phyloP scores from a whole-genome alignment of 2,113 vertebrate genomes.

The Oreotrochilus melanogaster region DNA sequence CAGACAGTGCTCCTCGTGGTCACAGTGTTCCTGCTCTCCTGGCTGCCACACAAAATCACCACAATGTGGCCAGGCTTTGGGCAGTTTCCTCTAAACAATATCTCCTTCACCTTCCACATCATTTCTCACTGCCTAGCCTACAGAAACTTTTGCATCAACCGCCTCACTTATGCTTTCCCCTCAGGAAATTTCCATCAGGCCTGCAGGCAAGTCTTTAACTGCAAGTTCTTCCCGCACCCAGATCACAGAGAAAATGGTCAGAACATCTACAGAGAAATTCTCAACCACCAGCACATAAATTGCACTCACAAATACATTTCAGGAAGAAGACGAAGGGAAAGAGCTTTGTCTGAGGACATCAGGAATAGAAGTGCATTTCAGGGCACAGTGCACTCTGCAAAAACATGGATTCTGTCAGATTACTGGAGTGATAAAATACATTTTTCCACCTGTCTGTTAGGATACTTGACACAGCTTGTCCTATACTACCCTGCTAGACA shows the following conservation, averaged over 20 bases:
- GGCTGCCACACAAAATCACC: constrained; percentile 88
- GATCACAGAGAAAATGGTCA: constrained; percentile 64
- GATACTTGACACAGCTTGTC: neutral
- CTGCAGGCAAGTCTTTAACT: constrained; percentile 78
- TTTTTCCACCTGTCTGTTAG: neutral
- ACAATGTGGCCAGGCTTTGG: constrained; percentile 88
- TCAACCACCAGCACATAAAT: constrained; percentile 73
- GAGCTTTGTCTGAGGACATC: neutral
- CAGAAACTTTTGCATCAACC: constrained; percentile 86
- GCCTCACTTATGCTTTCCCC: constrained; percentile 86
- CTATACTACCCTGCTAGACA: neutral
- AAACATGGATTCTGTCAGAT: neutral
- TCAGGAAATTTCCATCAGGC: constrained; percentile 86
- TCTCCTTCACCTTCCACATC: constrained; percentile 84
- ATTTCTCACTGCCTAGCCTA: constrained; percentile 85
- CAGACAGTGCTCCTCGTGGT: constrained; percentile 85
- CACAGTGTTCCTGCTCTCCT: constrained; percentile 82
- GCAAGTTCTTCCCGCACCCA: constrained; percentile 45
- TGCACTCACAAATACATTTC: neutral
- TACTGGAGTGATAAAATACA: neutral
- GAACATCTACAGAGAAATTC: constrained; percentile 81
- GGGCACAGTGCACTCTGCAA: fast-evolving
- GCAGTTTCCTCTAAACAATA: constrained; percentile 79
- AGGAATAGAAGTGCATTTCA: neutral
- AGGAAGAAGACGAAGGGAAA: neutral